phyloP scores from a whole-genome alignment of 2,797 vertebrate species.

The Leuciscus waleckii region DNA sequence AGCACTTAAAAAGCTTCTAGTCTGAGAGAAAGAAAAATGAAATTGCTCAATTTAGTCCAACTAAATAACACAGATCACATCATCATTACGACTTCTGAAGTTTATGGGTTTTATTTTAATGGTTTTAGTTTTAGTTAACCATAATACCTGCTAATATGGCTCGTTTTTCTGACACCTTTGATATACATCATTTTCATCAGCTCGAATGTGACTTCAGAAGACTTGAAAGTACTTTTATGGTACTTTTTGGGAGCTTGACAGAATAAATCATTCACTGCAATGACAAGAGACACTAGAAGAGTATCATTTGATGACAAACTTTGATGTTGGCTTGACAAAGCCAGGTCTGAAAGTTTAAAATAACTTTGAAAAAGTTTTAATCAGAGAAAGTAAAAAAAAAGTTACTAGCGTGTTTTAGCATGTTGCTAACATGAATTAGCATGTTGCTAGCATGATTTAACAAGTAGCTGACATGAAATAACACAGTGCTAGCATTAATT shows the following conservation, averaged over 20 bases:
- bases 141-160: background rate
- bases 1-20: constrained; percentile 12
- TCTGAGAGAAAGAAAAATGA: background rate
- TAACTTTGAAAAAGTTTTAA: too few relatives aligned
- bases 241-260: background rate
- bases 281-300: background rate
- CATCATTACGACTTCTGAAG: background rate
- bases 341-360: too few relatives aligned
- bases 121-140: background rate
- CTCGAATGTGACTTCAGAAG: background rate
- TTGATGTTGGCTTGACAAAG: too few relatives aligned
- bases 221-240: background rate
- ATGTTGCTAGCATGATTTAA: too few relatives aligned
- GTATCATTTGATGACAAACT: too few relatives aligned
- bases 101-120: background rate
- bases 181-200: too few relatives aligned
- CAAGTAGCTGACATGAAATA: too few relatives aligned
- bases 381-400: too few relatives aligned
- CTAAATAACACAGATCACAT: background rate
- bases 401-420: too few relatives aligned
- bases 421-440: too few relatives aligned
- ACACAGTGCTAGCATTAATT: too few relatives aligned
- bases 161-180: background rate
- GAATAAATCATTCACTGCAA: background rate
- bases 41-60: background rate